phyloP scores from a whole-genome alignment of 2,113 vertebrate genomes.

The Catharus minimus region DNA sequence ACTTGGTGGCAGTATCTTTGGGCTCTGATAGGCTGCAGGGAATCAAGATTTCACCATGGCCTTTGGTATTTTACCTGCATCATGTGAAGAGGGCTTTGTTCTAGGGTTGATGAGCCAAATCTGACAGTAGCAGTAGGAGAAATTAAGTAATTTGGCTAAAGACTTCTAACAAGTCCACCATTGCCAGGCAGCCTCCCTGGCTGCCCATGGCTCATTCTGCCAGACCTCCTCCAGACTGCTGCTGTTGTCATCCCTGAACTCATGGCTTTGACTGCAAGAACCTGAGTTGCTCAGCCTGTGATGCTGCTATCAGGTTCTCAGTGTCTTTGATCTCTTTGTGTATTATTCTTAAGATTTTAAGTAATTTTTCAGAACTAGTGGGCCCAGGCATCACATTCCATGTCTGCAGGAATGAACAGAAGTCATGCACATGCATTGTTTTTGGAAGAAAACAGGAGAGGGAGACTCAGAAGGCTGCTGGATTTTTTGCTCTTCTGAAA shows the following conservation, averaged over 20 bases:
- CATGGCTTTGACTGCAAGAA: background rate
- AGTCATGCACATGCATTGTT: background rate
- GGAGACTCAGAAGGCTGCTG: background rate
- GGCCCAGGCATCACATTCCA: background rate
- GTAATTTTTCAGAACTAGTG: background rate
- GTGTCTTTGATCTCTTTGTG: background rate
- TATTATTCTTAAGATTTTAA: background rate
- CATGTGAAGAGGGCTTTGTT: background rate
- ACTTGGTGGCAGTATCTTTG: background rate
- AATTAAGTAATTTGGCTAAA: background rate
- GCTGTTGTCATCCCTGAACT: background rate
- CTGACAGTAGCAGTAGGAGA: background rate
- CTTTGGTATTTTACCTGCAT: background rate
- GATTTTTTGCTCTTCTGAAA: background rate
- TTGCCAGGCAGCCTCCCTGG: background rate
- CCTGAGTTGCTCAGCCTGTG: background rate
- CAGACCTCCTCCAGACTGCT: background rate
- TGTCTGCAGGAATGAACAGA: background rate
- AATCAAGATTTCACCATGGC: background rate
- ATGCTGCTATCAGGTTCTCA: background rate
- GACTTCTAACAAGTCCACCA: fast-evolving
- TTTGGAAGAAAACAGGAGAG: background rate
- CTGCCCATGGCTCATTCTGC: background rate
- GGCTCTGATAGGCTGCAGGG: background rate
- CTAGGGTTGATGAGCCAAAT: background rate